Conservation (phyloP, 2,888 invertebrate genomes). For the Mythimna lalbum region DNA sequence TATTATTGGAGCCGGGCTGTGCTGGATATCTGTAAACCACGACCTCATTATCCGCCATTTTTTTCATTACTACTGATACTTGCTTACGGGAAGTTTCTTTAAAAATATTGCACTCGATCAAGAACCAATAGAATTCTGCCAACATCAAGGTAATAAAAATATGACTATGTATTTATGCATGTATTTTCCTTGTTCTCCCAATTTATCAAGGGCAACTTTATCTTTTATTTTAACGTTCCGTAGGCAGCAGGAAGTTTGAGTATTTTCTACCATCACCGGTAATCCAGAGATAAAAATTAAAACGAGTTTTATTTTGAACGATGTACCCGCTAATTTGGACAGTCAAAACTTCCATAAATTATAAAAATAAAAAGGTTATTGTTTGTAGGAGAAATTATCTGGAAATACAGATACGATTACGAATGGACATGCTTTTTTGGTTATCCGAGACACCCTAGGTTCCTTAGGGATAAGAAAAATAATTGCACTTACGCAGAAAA, state of each 20-base stretch:
- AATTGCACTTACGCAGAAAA: not conserved
- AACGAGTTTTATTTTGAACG: not conserved
- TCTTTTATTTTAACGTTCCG: not conserved
- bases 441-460: no score
- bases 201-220: no score
- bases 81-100: constrained; percentile 1
- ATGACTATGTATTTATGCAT: no score
- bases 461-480: no score
- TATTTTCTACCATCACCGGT: not conserved
- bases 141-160: not conserved
- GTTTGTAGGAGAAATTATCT: no score
- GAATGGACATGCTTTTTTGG: no score
- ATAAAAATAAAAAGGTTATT: no score
- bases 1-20: constrained; percentile 84
- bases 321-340: not conserved
- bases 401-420: no score
- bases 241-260: no score
- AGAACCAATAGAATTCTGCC: constrained; percentile 6
- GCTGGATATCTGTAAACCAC: constrained; percentile 87
- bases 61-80: not conserved
- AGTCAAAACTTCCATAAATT: no score
- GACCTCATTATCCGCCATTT: not conserved
- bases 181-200: not conserved
- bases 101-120: not conserved
- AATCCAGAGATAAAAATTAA: not conserved